Conservation (phyloP, 2,888 invertebrate genomes). For the Criorhina ranunculi region DNA sequence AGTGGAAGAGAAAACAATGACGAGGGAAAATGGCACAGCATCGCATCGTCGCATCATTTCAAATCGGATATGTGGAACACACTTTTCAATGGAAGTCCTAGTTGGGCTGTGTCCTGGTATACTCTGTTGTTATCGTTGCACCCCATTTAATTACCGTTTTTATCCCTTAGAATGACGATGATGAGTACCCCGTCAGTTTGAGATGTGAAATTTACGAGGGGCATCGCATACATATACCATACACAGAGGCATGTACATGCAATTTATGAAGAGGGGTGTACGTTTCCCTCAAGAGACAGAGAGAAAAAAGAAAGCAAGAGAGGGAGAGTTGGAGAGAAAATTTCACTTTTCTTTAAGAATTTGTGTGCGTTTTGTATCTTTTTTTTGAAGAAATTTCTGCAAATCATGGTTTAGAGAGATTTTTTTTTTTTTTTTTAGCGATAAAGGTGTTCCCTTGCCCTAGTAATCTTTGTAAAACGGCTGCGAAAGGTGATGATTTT, state of each 20-base stretch:
- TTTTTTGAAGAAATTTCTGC: constrained; percentile 17
- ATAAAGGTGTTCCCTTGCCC: constrained; percentile 9
- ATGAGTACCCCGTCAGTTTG: constrained; percentile 63
- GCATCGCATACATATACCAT: constrained; percentile 9
- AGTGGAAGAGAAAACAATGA: constrained; percentile 41
- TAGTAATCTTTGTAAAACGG: constrained; percentile 12
- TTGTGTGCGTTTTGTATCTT: constrained; percentile 13
- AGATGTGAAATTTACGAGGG: constrained; percentile 70
- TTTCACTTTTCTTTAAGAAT: constrained; percentile 50
- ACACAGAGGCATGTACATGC: constrained; percentile 56
- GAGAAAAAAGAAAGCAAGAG: constrained; percentile 14
- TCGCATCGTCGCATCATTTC: constrained; percentile 45
- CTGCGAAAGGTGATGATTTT: constrained; percentile 67
- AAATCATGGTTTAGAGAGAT: constrained; percentile 21
- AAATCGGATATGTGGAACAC: constrained; percentile 34
- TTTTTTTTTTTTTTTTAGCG: too few relatives aligned
- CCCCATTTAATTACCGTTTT: constrained; percentile 72
- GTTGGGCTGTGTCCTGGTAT: neutral
- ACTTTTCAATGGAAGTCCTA: constrained; percentile 23
- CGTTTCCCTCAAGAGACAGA: constrained; percentile 40
- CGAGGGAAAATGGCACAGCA: constrained; percentile 47
- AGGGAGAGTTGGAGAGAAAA: constrained; percentile 6
- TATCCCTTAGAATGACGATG: constrained; percentile 48
- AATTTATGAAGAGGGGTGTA: constrained; percentile 63
- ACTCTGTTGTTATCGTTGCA: constrained; percentile 43